Percentiles rank a stretch among this genome's conserved stretches.
Conservation (phyloP, 2,113 vertebrate genomes). For the Rhea americana region DNA sequence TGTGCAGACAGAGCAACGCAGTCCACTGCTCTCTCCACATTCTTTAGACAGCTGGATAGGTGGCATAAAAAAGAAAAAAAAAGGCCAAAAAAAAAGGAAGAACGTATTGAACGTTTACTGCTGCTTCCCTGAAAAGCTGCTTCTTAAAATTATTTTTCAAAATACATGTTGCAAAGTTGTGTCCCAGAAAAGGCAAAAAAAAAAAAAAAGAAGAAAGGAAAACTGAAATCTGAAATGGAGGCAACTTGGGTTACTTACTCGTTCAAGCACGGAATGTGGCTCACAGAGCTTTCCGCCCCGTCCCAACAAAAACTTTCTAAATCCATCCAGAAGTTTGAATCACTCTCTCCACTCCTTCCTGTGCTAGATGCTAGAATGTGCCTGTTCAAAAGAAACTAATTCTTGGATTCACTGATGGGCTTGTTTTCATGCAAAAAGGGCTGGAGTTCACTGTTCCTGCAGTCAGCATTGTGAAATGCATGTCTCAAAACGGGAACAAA, state of each 20-base stretch:
- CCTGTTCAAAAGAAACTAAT: neutral
- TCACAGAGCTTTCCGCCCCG: neutral
- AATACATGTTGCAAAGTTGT: neutral
- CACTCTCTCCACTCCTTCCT: constrained; percentile 10
- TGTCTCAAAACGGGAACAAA: neutral
- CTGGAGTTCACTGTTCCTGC: constrained; percentile 3
- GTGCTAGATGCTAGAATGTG: neutral
- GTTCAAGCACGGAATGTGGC: neutral
- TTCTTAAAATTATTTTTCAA: neutral
- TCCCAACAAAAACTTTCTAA: constrained; percentile 19
- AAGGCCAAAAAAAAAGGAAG: neutral
- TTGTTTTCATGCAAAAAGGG: neutral
- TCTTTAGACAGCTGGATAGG: neutral
- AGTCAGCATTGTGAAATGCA: fast-evolving
- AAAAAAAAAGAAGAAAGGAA: no score
- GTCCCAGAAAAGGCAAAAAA: neutral
- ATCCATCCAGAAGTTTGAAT: neutral
- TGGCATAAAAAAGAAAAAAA: fast-evolving
- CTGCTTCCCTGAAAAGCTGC: neutral
- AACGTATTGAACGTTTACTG: fast-evolving
- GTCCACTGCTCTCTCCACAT: fast-evolving
- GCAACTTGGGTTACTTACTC: neutral
- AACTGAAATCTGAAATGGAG: neutral
- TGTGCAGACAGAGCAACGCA: fast-evolving
- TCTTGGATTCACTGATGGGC: neutral